Conservation (phyloP, 2,888 invertebrate species). For the Cancer borealis region DNA sequence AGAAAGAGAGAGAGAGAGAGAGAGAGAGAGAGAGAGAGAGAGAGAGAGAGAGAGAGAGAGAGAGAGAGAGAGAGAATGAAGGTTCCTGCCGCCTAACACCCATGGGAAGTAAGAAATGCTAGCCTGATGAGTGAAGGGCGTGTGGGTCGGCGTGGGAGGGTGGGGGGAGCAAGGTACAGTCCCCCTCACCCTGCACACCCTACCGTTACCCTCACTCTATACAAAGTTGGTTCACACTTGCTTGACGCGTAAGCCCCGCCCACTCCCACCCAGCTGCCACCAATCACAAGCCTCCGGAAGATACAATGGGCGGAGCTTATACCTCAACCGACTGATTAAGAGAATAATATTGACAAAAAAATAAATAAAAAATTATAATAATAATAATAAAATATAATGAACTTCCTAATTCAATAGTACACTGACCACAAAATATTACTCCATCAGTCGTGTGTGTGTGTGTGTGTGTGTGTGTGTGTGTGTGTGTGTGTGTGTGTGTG, state of each 20-base stretch:
- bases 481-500: conserved; percentile 30
- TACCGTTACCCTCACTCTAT: background rate
- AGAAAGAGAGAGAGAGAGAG: conserved; percentile 41
- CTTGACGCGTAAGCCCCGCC: conserved; percentile 5
- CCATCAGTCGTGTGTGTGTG: background rate
- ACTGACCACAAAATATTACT: background rate
- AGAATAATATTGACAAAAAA: background rate
- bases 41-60: conserved; percentile 51
- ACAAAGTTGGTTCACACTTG: background rate
- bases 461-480: conserved; percentile 35
- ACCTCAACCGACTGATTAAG: background rate
- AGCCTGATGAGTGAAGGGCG: background rate
- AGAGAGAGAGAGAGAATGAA: conserved; percentile 15
- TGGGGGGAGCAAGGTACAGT: background rate
- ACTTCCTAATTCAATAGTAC: too few relatives aligned
- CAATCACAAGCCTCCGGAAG: background rate
- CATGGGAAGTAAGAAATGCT: background rate
- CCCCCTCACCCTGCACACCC: background rate
- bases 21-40: conserved; percentile 51
- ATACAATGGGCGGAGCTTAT: background rate
- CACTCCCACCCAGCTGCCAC: background rate
- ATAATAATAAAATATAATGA: background rate
- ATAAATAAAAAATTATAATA: background rate
- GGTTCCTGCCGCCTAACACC: background rate
- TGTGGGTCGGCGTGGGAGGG: background rate